Base-by-base conservation (phyloP, 2,888 invertebrate genomes). In the Omphaloscelis lunosa region DNA sequence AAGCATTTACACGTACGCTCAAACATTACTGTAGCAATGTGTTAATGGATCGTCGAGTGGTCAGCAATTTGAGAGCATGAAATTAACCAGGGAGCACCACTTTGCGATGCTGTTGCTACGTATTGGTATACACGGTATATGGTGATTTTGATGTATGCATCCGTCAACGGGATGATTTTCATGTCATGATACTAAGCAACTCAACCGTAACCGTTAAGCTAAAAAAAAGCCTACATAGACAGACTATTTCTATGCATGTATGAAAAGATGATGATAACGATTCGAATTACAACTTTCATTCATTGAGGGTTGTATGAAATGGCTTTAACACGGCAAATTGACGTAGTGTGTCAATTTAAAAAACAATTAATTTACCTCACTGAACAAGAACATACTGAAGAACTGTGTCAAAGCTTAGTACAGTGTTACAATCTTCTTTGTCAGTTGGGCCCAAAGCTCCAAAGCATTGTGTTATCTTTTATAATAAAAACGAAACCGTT, bases 401-500 rank as follows among this genome's bases (percentile, higher is more conserved):
- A 62, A 41, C 23, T 51, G 20, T 61, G 51, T 45, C 23, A 71
- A 67, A 29, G 20, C 39, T 48, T 48, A 20, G 4, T 34, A 53
- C 39, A 12, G n/a, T 6, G 7, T 29, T 51, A 59, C 45, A 34
- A 45, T 73, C 66, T 59, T 62, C 68, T 67, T 75, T 41, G 59
- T 68, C 51, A 39, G 20, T 73, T 23, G 34, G 17, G 67, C 29
- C 48, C 27, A 56, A 62, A 48, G 34, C 45, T 62, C 51, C 34
- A 61, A 17, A 78, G 67, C 74, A 75, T 68, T 72, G 62, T 82
- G 73, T 83, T 79, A 86, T 83, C 76, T 75, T 77, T 80, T 77
- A 67, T 73, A 82, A 80, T 81, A 87, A 83, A 87, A 86, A 77
- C 12, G 59, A 63, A 75, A 79, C 76, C 75, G 75, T 79, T 80